These are phyloP conservation scores for Halocynthia aurantium DNA, from an alignment of 23 tunicate genomes.

Conservation along the genomic window DNA sequence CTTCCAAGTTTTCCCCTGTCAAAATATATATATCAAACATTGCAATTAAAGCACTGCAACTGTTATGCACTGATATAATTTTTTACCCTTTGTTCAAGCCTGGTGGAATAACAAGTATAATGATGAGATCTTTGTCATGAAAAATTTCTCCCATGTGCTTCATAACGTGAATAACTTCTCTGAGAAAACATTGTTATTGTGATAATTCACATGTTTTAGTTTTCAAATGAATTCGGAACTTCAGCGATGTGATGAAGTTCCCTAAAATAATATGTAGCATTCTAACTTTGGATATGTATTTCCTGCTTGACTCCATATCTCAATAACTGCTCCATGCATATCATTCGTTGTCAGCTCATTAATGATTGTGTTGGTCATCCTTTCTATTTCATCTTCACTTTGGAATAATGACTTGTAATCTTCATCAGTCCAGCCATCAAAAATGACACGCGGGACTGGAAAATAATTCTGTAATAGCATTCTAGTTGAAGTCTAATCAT, in stretches of 20 bases:
- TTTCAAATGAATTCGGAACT: no score
- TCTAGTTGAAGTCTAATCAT: no score
- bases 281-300: conserved; percentile 21
- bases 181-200: conserved; percentile 2
- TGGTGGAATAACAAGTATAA: conserved; percentile 89
- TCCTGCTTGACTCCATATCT: conserved; percentile 88
- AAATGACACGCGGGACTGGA: conserved; percentile 76
- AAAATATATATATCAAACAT: neutral
- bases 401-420: conserved; percentile 55
- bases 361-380: conserved; percentile 41
- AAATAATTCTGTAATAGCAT: neutral
- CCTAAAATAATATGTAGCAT: neutral
- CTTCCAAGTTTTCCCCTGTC: conserved; percentile 25
- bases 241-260: no score
- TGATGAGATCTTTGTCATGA: conserved; percentile 47
- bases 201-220: no score
- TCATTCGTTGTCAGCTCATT: conserved; percentile 39
- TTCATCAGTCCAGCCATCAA: conserved; percentile 68
- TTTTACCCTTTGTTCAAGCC: conserved; percentile 30
- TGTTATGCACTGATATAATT: neutral
- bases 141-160: conserved; percentile 74
- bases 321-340: conserved; percentile 91
- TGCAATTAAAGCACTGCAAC: neutral
- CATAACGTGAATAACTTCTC: conserved; percentile 81
- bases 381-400: conserved; percentile 87